These are phyloP conservation scores for Arctocebus calabarensis DNA, from an alignment of 2,797 vertebrate genomes.

Conservation along the genomic window DNA sequence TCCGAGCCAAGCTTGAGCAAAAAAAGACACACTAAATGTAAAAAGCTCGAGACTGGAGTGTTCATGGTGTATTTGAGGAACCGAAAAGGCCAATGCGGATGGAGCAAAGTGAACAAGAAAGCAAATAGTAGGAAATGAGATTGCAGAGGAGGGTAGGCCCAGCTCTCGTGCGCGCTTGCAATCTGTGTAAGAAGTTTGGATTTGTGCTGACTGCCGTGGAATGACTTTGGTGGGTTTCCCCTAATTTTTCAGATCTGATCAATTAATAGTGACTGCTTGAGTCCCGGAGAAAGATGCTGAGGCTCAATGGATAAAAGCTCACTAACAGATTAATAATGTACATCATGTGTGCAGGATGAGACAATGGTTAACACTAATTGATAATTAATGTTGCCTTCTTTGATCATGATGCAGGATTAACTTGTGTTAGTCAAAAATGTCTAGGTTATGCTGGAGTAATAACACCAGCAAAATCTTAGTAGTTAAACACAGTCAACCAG, in stretches of 20 bases:
- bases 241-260: neutral
- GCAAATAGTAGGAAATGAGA: slow-evolving; percentile 4
- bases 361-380: neutral
- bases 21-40: neutral
- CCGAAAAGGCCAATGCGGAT: neutral
- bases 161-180: neutral
- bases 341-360: neutral
- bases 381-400: neutral
- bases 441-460: neutral
- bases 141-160: neutral
- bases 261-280: neutral
- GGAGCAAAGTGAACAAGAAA: neutral
- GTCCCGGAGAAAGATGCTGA: neutral
- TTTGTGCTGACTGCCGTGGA: neutral
- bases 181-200: neutral
- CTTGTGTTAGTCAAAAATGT: neutral
- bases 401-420: neutral
- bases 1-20: neutral
- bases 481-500: neutral
- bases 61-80: slow-evolving; percentile 28
- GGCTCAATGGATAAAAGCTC: neutral
- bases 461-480: neutral
- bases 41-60: neutral
- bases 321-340: neutral
- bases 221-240: neutral